Evolutionary conservation across 2,113 vertebrate genomes (phyloP).

Genomic region (Mola mola): DNA sequence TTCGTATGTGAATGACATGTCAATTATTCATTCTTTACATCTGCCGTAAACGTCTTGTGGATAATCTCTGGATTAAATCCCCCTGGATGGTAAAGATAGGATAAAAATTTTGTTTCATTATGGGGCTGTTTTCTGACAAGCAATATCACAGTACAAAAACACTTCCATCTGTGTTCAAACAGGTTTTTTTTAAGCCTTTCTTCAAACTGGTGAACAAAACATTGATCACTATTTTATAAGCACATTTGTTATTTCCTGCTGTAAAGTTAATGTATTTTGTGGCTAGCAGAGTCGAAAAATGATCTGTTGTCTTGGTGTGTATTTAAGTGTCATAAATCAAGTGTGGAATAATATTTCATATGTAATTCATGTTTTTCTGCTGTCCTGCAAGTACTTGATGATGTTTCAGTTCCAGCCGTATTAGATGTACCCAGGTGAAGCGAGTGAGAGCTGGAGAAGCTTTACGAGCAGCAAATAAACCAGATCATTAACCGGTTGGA

Average conservation of each 20-base stretch:
- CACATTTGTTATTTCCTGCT: slow-evolving; percentile 21
- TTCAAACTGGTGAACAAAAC: slow-evolving; percentile 21
- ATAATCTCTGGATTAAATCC: slow-evolving; percentile 24
- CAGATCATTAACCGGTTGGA: not conserved
- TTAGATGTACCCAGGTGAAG: slow-evolving; percentile 4
- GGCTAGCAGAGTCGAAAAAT: slow-evolving; percentile 15
- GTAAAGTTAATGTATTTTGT: slow-evolving; percentile 33
- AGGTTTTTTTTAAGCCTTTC: slow-evolving; percentile 25
- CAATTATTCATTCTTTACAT: slow-evolving; percentile 9
- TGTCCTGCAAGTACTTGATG: slow-evolving; percentile 24
- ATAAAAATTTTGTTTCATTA: too few relatives aligned
- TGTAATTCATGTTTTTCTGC: slow-evolving; percentile 19
- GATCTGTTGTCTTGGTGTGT: slow-evolving; percentile 10
- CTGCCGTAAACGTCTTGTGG: slow-evolving; percentile 49
- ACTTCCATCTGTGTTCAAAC: not conserved
- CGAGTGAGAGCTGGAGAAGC: not conserved
- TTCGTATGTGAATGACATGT: too few relatives aligned
- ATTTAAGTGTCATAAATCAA: slow-evolving; percentile 16
- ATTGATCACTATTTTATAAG: slow-evolving; percentile 37
- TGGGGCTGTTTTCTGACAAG: not conserved
- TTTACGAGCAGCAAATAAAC: slow-evolving; percentile 16
- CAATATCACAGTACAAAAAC: not conserved
- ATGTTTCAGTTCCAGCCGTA: slow-evolving; percentile 11
- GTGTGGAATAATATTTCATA: slow-evolving; percentile 20
- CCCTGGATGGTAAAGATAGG: not conserved